Conservation (phyloP, 1,140 invertebrate species). For the Rhagoletis zephyria region DNA sequence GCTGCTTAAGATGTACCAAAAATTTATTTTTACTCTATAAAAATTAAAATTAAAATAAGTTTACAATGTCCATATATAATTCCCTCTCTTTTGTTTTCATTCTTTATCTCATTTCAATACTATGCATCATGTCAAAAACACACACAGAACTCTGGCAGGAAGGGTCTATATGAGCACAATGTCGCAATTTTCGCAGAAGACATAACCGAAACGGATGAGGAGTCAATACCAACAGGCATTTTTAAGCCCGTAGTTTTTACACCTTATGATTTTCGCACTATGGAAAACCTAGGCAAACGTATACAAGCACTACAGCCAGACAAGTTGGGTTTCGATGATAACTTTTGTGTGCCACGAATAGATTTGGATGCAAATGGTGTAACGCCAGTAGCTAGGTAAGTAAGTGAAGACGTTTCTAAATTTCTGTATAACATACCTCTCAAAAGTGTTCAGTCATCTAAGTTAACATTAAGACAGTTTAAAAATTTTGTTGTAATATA, state of each 20-base stretch:
- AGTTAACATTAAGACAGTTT: too few relatives aligned
- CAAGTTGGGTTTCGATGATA: slow-evolving; percentile 83
- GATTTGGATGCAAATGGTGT: slow-evolving; percentile 62
- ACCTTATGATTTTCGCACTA: slow-evolving; percentile 80
- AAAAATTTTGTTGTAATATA: too few relatives aligned
- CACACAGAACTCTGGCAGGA: slow-evolving; percentile 69
- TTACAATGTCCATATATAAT: too few relatives aligned
- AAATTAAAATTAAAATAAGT: too few relatives aligned
- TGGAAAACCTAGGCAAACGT: slow-evolving; percentile 75
- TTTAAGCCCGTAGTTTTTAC: slow-evolving; percentile 79
- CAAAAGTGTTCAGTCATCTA: too few relatives aligned
- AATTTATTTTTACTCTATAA: too few relatives aligned
- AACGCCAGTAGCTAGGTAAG: slow-evolving; percentile 61
- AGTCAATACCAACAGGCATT: slow-evolving; percentile 86
- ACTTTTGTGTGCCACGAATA: slow-evolving; percentile 77
- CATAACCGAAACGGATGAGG: slow-evolving; percentile 82
- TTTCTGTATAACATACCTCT: too few relatives aligned
- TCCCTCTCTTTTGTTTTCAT: neutral
- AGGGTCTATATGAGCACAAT: slow-evolving; percentile 82
- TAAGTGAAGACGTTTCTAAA: neutral
- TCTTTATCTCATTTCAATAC: too few relatives aligned
- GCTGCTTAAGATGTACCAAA: too few relatives aligned
- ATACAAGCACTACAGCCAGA: slow-evolving; percentile 72
- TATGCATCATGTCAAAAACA: neutral
- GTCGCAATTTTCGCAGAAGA: slow-evolving; percentile 83